Base-by-base conservation (phyloP, 1,140 invertebrate species). In the Lepidostoma basale region DNA sequence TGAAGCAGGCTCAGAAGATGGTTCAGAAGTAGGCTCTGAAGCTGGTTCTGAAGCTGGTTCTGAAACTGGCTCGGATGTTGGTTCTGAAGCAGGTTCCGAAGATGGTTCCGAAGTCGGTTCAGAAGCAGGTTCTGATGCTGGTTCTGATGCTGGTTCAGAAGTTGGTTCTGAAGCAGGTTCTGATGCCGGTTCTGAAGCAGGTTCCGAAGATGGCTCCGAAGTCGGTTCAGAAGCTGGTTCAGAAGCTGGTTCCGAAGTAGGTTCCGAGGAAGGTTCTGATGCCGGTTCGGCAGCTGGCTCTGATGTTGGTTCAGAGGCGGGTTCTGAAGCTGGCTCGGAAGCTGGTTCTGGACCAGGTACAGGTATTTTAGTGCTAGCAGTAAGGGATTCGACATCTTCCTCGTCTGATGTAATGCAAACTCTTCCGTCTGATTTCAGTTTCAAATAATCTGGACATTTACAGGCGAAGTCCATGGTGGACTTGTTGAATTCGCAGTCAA, bases 401-500 rank as follows among this genome's bases (percentile, higher is more conserved):
- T 47, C 18, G n/a, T 68, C 60, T 3, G 23, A 28, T 26, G 44
- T 52, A n/a, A 68, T 36, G 58, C 69, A 72, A 20, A 30, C 60
- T 30, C 64, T 72, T 12, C 39, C 52, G 36, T 45, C 28, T n/a
- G 52, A 67, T 12, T 80, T 80, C n/a, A 89, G 75, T 1, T 75
- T 67, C 72, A 83, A 79, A 18, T 79, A 79, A 16, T 77, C 70
- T n/a, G 88, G 88, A 78, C 94, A 96, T 6, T 77, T 84, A 76
- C 94, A 96, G 3, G 77, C 76, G 70, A 92, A 92, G 62, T 87
- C 82, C 25, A 87, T 75, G 3, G 75, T 76, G 2, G 72, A 72
- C 69, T 89, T 87, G 75, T 93, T 88, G 74, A 91, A 94, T 30
- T 83, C 79, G 77, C 94, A 96, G 6, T 85, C 81, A 76, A 93